These are phyloP conservation scores for Rhinoderma darwinii DNA, from an alignment of 2,113 vertebrate genomes.

Conservation along the genomic window DNA sequence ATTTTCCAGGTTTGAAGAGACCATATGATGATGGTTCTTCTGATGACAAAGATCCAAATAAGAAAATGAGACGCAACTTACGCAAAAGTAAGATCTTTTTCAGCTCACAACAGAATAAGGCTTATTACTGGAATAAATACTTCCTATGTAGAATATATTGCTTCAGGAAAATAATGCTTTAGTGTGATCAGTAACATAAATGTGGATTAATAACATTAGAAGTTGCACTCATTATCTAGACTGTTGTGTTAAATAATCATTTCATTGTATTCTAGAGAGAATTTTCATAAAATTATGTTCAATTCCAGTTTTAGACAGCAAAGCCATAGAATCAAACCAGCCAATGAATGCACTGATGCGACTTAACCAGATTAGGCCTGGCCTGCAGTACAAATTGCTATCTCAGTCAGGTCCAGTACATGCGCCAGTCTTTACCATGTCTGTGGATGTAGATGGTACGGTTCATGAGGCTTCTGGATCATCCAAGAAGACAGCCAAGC, in stretches of 20 bases:
- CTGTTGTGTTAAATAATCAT: not conserved
- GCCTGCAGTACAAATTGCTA: conserved; percentile 96
- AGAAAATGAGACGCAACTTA: conserved; percentile 98
- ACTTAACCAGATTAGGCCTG: conserved; percentile 97
- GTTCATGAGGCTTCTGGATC: conserved; percentile 95
- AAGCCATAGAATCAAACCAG: conserved; percentile 96
- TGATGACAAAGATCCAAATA: conserved; percentile 97
- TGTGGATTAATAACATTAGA: not conserved
- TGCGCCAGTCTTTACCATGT: conserved; percentile 99
- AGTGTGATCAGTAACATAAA: not conserved
- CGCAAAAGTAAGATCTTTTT: conserved; percentile 84
- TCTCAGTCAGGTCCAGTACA: conserved; percentile 98
- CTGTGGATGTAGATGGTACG: conserved; percentile 94
- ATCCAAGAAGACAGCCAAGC: conserved; percentile 98
- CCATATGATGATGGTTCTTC: conserved; percentile 91
- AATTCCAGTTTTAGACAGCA: conserved; percentile 90
- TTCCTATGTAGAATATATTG: no score
- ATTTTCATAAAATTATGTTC: not conserved
- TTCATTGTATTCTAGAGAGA: not conserved
- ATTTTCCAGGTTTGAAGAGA: conserved; percentile 85
- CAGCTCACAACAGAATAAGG: no score
- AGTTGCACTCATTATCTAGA: not conserved
- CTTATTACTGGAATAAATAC: not conserved
- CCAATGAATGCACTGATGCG: conserved; percentile 98
- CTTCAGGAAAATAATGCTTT: not conserved